phyloP scores from a whole-genome alignment of 2,113 vertebrate genomes.

The Pleuronectes platessa region DNA sequence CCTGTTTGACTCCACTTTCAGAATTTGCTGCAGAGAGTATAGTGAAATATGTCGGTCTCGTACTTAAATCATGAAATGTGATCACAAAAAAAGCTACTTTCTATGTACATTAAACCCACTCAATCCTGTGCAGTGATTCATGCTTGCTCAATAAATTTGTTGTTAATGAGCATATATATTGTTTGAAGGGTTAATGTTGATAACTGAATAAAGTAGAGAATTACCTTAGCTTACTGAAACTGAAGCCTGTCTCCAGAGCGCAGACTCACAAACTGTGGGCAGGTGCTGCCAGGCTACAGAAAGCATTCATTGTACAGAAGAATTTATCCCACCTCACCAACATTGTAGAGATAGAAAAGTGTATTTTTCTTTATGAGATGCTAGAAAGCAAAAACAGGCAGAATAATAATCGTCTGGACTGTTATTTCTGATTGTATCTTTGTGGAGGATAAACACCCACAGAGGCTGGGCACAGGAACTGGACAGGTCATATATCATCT shows the following conservation, averaged over 20 bases:
- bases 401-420: not conserved
- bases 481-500: not conserved
- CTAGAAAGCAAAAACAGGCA: slow-evolving; percentile 3
- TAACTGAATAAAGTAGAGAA: not conserved
- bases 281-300: slow-evolving; percentile 15
- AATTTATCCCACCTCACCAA: slow-evolving; percentile 34
- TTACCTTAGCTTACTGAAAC: not conserved
- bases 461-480: no score
- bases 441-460: slow-evolving; percentile 4
- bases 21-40: not conserved
- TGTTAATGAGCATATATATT: no score
- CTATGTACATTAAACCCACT: not conserved
- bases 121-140: not conserved
- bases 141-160: not conserved
- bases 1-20: not conserved
- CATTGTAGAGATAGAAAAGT: slow-evolving; percentile 12
- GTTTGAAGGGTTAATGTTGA: not conserved
- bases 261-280: not conserved
- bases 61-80: not conserved
- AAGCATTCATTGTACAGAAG: slow-evolving; percentile 19
- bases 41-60: not conserved
- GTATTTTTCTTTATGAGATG: not conserved
- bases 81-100: not conserved
- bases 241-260: not conserved
- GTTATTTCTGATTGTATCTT: not conserved